Base-by-base conservation (phyloP, 2,113 vertebrate genomes). In the Semicossyphus pulcher region DNA sequence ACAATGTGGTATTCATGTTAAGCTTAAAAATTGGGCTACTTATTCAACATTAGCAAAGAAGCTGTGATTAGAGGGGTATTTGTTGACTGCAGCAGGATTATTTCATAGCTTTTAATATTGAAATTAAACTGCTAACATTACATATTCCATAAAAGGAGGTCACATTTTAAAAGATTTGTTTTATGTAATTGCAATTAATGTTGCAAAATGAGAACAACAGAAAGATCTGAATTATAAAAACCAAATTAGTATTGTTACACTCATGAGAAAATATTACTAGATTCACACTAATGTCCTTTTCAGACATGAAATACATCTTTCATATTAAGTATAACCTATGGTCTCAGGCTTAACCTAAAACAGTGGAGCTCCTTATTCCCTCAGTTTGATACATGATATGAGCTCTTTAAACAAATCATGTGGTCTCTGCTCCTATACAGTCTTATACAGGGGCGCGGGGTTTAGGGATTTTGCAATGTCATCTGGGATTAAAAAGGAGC, bases 1-100 rank as follows among this genome's bases (percentile, higher is more conserved):
- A 94, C 93, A 93, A 92, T 90, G 92, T 81, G 75, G 92, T 90
- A 92, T 93, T 94, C 92, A 92, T 91, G 82, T 82, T 83, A 76
- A 80, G 64, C 77, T 87, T 88, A 83, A 84, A 86, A 83, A 69
- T 68, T 71, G 57, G 51, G 52, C 68, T 78, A 69, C 57, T 72
- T 78, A 76, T 72, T 84, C 49, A 80, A 74, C 60, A n/a, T 73
- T 64, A 78, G 39, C 39, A 52, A 83, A 65, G 49, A 79, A 66
- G 73, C 51, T 52, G 23, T 2, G 20, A 34, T 60, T 67, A 61
- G 29, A 65, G 34, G 15, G n/a, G 39, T 64, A 52, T 65, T 54
- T 67, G 63, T 62, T 74, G 52, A 68, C 25, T 59, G 31, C 10
- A 1, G 42, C 1, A 32, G 15, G 41, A 41, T 28, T 34, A 7